Conservation (phyloP, 2,888 invertebrate genomes). For the Girardia tigrina region DNA sequence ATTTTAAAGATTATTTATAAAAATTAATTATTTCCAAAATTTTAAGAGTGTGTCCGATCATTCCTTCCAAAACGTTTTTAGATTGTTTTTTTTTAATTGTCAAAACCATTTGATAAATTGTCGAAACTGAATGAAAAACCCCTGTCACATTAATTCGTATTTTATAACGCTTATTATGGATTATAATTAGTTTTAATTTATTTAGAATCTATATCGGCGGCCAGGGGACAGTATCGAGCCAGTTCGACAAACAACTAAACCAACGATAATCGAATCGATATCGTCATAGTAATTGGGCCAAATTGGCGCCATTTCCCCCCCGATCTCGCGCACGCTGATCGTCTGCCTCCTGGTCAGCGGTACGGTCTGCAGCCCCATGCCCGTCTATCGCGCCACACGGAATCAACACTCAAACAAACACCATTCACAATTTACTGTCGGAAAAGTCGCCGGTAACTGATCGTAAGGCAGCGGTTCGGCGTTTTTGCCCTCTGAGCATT, state of each 20-base stretch:
- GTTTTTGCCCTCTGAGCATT: background rate
- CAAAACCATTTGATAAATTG: too few relatives aligned
- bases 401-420: background rate
- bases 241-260: background rate
- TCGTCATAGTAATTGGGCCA: background rate
- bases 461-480: background rate
- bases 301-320: constrained; percentile 10
- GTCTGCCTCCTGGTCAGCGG: background rate
- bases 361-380: background rate
- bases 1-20: too few relatives aligned
- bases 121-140: too few relatives aligned
- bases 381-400: background rate
- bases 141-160: too few relatives aligned
- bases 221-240: too few relatives aligned
- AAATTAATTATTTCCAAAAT: too few relatives aligned
- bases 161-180: too few relatives aligned
- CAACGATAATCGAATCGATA: background rate
- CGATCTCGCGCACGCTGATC: background rate
- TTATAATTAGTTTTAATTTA: too few relatives aligned
- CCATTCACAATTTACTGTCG: background rate
- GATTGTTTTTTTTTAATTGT: too few relatives aligned
- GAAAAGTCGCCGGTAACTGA: background rate
- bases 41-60: too few relatives aligned
- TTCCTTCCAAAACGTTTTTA: too few relatives aligned
- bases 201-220: too few relatives aligned